Percentiles rank a stretch among this genome's conserved stretches.
phyloP scores from a whole-genome alignment of 1,140 invertebrate species.

The Drosophila nigrodunni region DNA sequence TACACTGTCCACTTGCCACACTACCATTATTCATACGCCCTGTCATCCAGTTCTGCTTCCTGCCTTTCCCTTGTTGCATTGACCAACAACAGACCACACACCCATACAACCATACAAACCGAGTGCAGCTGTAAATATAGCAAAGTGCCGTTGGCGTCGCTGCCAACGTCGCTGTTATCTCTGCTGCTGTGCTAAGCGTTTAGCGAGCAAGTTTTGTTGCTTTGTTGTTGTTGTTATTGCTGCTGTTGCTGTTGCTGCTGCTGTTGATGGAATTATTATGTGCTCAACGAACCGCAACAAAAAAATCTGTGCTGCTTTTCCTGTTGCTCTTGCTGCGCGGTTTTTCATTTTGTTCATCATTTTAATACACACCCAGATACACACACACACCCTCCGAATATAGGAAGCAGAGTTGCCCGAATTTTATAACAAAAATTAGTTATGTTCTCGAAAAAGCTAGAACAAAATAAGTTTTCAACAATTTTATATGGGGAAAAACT shows the following conservation, averaged over 20 bases:
- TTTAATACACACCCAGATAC: slow-evolving; percentile 67
- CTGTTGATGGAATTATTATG: slow-evolving; percentile 80
- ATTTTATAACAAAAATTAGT: no score
- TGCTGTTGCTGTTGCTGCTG: slow-evolving; percentile 39
- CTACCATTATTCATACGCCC: slow-evolving; percentile 60
- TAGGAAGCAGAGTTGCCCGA: slow-evolving; percentile 14
- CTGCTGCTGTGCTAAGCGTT: slow-evolving; percentile 41
- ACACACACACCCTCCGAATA: slow-evolving; percentile 23
- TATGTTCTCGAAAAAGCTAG: no score
- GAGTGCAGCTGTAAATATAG: slow-evolving; percentile 30
- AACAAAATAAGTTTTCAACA: no score
- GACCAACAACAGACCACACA: slow-evolving; percentile 18
- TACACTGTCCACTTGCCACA: slow-evolving; percentile 15
- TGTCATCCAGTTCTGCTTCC: slow-evolving; percentile 38
- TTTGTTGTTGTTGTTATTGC: slow-evolving; percentile 14
- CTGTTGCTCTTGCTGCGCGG: slow-evolving; percentile 31
- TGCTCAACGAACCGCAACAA: slow-evolving; percentile 78
- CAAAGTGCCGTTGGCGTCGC: slow-evolving; percentile 47
- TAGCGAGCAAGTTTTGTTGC: slow-evolving; percentile 33
- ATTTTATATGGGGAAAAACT: no score
- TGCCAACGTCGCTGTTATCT: slow-evolving; percentile 41
- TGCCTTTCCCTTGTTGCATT: slow-evolving; percentile 9
- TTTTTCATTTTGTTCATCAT: slow-evolving; percentile 42
- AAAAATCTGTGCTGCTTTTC: slow-evolving; percentile 65
- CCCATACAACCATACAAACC: not conserved